Base-by-base conservation (phyloP, 2,113 vertebrate species). In the Phylloscopus whistleri region DNA sequence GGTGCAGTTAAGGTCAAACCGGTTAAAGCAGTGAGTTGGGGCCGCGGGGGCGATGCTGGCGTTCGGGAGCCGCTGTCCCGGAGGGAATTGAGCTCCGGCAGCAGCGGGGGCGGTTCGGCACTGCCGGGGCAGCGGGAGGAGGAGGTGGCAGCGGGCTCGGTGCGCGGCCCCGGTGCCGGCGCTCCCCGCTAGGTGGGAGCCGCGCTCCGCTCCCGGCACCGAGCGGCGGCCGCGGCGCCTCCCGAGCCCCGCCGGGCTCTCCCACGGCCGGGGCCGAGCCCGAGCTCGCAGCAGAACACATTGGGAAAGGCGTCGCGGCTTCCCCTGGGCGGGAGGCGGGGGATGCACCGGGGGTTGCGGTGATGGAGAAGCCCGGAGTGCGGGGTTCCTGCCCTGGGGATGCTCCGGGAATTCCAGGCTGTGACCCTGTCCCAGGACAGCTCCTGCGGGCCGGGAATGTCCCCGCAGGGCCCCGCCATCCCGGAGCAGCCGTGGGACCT, bases 101-200 rank as follows among this genome's bases (percentile, higher is more conserved):
- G 49, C 48, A 30, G 46, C 23, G 23, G 39, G 39, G 51, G 3
- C 0, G 28, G 11, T 72, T 21, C 30, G 30, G 10, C 6, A 0
- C 19, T 13, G 27, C 0, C 0, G 15, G 46, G 39, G 22, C 13
- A 9, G 11, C 27, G 20, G 60, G 15, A 10, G 60, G 15, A 10
- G 60, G 44, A 3, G 56, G 4, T 56, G 6, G 10, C n/a, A 39
- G 35, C 35, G n/a, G n/a, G 33, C 14, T 6, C 21, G 33, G 56
- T n/a, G 55, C 9, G 41, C 39, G 39, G 39, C 41, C 30, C 49
- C 59, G 60, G 46, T 31, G 2, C 73, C 84, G 66, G 66, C 49
- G 76, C 43, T 85, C 80, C 91, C 92, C 90, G 21, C 95, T 94
- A 88, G 93, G 81, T 89, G 93, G 93, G 91, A 68, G 74, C 93